phyloP scores from a whole-genome alignment of 2,797 vertebrate species.

The Enteromius mattozi region DNA sequence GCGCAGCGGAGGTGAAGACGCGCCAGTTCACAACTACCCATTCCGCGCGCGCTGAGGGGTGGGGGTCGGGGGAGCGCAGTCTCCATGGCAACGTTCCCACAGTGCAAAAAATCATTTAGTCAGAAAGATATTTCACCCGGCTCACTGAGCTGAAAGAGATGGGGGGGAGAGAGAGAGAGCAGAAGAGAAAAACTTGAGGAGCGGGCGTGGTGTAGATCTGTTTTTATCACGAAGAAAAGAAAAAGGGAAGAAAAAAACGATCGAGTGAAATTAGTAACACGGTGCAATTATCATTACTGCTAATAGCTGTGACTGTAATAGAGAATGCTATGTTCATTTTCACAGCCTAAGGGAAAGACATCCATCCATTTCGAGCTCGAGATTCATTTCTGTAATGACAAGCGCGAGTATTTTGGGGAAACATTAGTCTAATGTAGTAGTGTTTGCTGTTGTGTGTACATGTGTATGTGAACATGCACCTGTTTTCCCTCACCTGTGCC shows the following conservation, averaged over 20 bases:
- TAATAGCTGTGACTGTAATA: conserved; percentile 58
- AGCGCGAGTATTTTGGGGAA: neutral
- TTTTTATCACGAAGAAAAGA: conserved; percentile 60
- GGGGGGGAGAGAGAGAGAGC: conserved; percentile 1
- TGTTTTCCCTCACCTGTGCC: conserved; percentile 14
- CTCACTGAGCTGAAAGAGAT: conserved; percentile 79
- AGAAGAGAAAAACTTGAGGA: conserved; percentile 43
- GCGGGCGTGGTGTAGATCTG: conserved; percentile 58
- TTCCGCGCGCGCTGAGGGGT: conserved; percentile 49
- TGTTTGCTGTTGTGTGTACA: conserved; percentile 3
- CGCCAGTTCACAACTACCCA: conserved; percentile 67
- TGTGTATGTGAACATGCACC: neutral
- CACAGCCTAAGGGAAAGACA: conserved; percentile 5
- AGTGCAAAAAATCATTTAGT: conserved; percentile 78
- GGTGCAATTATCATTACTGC: conserved; percentile 55
- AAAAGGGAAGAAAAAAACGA: conserved; percentile 51
- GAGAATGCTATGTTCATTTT: conserved; percentile 25
- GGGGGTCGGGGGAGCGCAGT: conserved; percentile 64
- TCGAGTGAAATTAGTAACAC: conserved; percentile 61
- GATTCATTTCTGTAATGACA: conserved; percentile 29
- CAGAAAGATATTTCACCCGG: conserved; percentile 81
- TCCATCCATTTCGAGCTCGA: conserved; percentile 14
- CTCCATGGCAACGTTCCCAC: conserved; percentile 83
- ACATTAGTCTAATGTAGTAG: neutral
- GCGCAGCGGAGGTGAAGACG: conserved; percentile 57